Evolutionary conservation across 1,140 invertebrate genomes (phyloP), one percentile per base, ranked within the genome.

Genomic region (Calliopsis andreniformis): DNA sequence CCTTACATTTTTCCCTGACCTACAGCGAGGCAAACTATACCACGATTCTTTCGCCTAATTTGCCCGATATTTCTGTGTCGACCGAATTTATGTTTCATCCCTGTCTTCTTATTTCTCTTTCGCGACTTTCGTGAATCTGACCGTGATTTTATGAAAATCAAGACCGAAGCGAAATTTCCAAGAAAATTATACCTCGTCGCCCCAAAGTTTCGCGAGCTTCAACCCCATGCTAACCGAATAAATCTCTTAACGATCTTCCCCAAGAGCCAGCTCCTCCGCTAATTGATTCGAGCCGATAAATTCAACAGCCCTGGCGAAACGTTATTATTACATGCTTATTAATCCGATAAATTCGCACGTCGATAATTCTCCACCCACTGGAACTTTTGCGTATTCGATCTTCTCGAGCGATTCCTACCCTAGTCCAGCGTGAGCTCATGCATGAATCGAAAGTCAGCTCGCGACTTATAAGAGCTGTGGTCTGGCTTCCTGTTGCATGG

Each of bases 271-370:
- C 16, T 32, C 16, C 16, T 4, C n/a, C 14, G 16, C 28, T n/a
- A 42, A 66, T 73, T 58, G 45, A 71, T 71, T 14, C 43, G 3
- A 0, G 2, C 2, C 61, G 61, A 66, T 66, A 66, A 66, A 73
- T 66, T 20, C 61, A 53, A 28, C 61, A 12, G 16, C 32, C 55
- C 53, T 32, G 14, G 28, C 28, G 49, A 69, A 80, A 68, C 62
- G 43, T 32, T 43, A 58, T 39, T 47, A 59, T 70, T 70, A 69
- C 72, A 62, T 58, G 39, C 68, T 47, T 70, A 71, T 66, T 64
- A 82, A 76, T 68, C 32, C 71, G 64, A 67, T 76, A 69, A 81
- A 81, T 66, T 67, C 28, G 51, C 62, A 39, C 56, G 51, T 70
- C 78, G 64, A 53, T 66, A 75, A 35, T 69, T 14, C 42, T 14